These are phyloP conservation scores for Pammene fasciana DNA, from an alignment of 2,888 invertebrate genomes.

Conservation along the genomic window DNA sequence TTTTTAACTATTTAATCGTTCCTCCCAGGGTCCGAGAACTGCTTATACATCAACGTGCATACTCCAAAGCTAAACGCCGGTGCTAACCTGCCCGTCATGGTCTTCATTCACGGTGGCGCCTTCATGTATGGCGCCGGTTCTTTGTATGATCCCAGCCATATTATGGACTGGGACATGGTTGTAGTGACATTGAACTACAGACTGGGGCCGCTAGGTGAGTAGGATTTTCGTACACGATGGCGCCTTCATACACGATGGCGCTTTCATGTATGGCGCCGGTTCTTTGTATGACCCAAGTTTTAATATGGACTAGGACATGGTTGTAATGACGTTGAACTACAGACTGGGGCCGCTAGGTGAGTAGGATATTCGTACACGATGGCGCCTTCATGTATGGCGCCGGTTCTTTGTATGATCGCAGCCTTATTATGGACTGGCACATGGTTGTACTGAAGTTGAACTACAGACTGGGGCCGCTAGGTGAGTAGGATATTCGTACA, in stretches of 20 bases:
- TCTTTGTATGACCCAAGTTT: conserved; percentile 80
- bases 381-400: conserved; percentile 87
- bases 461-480: conserved; percentile 89
- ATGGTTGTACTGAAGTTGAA: conserved; percentile 87
- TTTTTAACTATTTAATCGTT: too few species aligned
- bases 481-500: too few species aligned
- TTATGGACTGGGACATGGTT: conserved; percentile 86
- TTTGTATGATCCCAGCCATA: conserved; percentile 79
- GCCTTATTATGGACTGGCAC: conserved; percentile 85
- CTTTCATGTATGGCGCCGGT: conserved; percentile 86
- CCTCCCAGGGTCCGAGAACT: conserved; percentile 85
- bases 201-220: conserved; percentile 86
- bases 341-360: conserved; percentile 88
- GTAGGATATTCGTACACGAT: too few species aligned
- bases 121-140: conserved; percentile 86
- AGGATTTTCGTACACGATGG: too few species aligned
- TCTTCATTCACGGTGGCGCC: conserved; percentile 87
- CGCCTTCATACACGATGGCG: conserved; percentile 87
- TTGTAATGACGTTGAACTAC: conserved; percentile 88
- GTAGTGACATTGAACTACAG: conserved; percentile 88
- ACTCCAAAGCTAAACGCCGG: conserved; percentile 75
- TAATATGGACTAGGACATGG: conserved; percentile 85
- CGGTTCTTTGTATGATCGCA: conserved; percentile 79
- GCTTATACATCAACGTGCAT: conserved; percentile 86
- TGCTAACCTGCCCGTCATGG: conserved; percentile 83